Evolutionary conservation across 2,888 invertebrate species (phyloP).

Genomic region (Diplolepis rosae): DNA sequence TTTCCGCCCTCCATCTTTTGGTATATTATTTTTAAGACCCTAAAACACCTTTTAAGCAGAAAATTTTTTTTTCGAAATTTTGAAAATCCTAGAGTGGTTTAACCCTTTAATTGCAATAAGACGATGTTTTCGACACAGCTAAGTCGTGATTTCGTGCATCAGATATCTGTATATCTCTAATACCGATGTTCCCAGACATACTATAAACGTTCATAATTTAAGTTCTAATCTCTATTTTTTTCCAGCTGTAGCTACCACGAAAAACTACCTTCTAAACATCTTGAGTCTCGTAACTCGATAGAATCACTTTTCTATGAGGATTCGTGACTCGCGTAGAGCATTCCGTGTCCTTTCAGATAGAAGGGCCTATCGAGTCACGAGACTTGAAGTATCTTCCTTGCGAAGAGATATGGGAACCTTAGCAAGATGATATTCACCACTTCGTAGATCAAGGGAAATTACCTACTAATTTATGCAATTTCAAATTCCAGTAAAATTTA

Average conservation of each 20-base stretch:
- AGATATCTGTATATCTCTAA: slow-evolving; percentile 21
- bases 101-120: neutral
- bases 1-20: no score
- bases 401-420: neutral
- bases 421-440: neutral
- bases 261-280: neutral
- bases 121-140: neutral
- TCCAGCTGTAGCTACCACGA: slow-evolving; percentile 3
- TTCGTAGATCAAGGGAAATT: neutral
- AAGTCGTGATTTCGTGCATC: slow-evolving; percentile 13
- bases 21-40: no score
- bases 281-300: slow-evolving; percentile 42
- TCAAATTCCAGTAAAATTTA: no score
- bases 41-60: no score
- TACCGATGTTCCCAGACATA: slow-evolving; percentile 56
- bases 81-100: no score
- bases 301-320: slow-evolving; percentile 43
- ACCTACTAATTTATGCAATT: no score
- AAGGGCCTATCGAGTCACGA: neutral
- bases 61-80: no score
- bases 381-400: neutral
- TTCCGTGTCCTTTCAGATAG: neutral
- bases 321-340: slow-evolving; percentile 49
- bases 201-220: slow-evolving; percentile 46
- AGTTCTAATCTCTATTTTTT: slow-evolving; percentile 38